Evolutionary conservation across 2,113 vertebrate genomes (phyloP).

Genomic region (Gorilla gorilla): DNA sequence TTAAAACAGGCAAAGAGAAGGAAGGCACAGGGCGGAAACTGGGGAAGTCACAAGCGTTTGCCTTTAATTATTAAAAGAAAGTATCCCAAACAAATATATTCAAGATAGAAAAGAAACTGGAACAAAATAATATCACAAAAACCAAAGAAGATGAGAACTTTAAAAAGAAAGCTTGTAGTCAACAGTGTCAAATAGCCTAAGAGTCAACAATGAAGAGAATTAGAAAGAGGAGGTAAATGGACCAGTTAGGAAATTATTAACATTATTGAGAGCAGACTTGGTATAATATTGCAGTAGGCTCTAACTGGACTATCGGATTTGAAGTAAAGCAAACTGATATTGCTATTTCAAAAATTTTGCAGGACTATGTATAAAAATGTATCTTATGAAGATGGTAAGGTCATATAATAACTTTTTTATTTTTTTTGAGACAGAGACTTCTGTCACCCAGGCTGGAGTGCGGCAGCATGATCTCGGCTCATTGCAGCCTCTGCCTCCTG

Average conservation of each 20-base stretch:
- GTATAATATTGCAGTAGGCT: neutral
- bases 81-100: neutral
- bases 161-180: neutral
- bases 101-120: neutral
- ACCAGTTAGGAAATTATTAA: neutral
- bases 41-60: neutral
- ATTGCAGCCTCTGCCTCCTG: too few species aligned
- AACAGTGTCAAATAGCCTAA: neutral
- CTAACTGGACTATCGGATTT: neutral
- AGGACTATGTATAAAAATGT: neutral
- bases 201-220: neutral
- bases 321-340: neutral
- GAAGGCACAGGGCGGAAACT: neutral
- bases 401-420: neutral
- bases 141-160: neutral
- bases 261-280: neutral
- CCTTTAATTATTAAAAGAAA: neutral
- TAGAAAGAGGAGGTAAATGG: neutral
- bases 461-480: fast-evolving
- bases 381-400: neutral
- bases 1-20: neutral
- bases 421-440: too few species aligned
- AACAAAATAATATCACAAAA: neutral
- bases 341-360: neutral
- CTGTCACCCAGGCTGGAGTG: too few species aligned